A percentile compares a stretch with the other conserved stretches of the same genome.
These are phyloP conservation scores for Apamea anceps DNA, from an alignment of 2,888 invertebrate genomes.

Conservation along the genomic window DNA sequence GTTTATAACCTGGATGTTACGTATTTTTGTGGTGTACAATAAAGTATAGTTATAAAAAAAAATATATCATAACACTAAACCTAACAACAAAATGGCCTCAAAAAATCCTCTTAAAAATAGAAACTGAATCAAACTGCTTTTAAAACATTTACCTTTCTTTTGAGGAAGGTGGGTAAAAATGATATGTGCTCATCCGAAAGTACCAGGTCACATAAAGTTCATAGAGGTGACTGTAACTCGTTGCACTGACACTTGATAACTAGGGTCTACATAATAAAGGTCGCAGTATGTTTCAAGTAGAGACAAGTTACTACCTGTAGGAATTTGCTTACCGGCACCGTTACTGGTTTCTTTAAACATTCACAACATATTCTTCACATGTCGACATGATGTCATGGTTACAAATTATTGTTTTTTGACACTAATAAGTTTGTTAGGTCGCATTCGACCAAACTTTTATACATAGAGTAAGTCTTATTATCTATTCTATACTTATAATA, in stretches of 20 bases:
- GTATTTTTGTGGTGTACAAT: background rate
- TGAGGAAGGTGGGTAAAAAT: background rate
- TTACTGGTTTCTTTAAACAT: constrained; percentile 3
- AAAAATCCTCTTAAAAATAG: background rate
- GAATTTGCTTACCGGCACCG: constrained; percentile 19
- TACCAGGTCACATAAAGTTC: constrained; percentile 20
- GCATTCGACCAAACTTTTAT: too few relatives aligned
- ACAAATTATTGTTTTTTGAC: background rate
- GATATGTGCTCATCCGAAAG: background rate
- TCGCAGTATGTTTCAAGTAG: constrained; percentile 43
- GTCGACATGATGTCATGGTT: background rate
- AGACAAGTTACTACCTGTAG: constrained; percentile 59
- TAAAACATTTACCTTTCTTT: background rate
- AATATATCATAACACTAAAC: background rate
- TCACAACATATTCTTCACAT: background rate
- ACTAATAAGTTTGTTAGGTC: background rate
- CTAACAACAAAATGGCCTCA: background rate
- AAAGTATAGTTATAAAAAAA: background rate
- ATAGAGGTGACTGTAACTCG: background rate
- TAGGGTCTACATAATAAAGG: background rate
- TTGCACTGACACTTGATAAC: constrained; percentile 14
- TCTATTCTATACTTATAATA: too few relatives aligned
- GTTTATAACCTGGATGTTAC: background rate
- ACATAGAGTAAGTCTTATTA: too few relatives aligned
- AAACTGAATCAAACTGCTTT: background rate